phyloP scores from a whole-genome alignment of 2,797 vertebrate genomes.

The Emydoidea blandingii region DNA sequence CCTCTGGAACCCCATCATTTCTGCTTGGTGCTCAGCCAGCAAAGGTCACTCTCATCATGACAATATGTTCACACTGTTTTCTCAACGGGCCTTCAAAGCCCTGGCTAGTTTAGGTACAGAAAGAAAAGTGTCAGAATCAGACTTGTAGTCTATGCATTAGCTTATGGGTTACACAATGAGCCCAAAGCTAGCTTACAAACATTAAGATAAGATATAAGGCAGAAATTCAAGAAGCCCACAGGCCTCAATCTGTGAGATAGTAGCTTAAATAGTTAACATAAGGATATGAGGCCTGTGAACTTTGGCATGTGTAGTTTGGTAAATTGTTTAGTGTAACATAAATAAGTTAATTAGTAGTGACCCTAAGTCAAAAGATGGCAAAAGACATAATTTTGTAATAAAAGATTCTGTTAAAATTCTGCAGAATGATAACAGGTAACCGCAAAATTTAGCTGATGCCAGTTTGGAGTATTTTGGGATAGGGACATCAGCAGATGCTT shows the following conservation, averaged over 20 bases:
- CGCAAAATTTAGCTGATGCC: not conserved
- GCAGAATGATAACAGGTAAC: not conserved
- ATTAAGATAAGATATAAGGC: not conserved
- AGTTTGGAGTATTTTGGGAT: not conserved
- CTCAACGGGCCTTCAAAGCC: not conserved
- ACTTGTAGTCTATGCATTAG: not conserved
- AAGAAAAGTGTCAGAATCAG: not conserved
- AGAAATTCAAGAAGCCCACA: too few species aligned
- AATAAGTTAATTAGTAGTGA: not conserved
- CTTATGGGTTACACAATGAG: not conserved
- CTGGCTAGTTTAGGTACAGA: not conserved
- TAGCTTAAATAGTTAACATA: too few species aligned
- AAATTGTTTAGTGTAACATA: too few species aligned
- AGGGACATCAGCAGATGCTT: not conserved
- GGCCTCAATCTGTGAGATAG: too few species aligned
- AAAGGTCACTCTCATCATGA: constrained; percentile 16
- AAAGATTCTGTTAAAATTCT: not conserved
- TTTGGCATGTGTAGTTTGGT: not conserved
- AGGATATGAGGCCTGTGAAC: not conserved
- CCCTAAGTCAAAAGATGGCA: not conserved
- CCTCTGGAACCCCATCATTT: not conserved
- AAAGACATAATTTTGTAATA: not conserved
- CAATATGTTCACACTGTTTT: not conserved
- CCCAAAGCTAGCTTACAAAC: not conserved
- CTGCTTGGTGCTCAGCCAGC: not conserved